A percentile compares a stretch with the other conserved stretches of the same genome.
These are phyloP conservation scores for Potamarius usumacintae DNA, from an alignment of 2,113 vertebrate species.

Conservation along the genomic window DNA sequence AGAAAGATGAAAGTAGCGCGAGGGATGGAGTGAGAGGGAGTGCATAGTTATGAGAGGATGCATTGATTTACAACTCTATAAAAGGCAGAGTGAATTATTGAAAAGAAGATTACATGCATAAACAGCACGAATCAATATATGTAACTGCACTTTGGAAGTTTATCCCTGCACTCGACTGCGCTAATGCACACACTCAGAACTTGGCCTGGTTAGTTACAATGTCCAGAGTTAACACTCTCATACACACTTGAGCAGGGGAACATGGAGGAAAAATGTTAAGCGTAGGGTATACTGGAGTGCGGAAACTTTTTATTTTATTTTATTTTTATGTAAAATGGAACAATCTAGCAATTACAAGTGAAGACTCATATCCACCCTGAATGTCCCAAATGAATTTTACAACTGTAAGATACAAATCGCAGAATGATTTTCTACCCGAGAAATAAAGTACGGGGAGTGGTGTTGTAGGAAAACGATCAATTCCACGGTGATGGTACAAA, in stretches of 20 bases:
- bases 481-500: background rate
- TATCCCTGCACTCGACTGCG: conserved; percentile 27
- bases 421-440: background rate
- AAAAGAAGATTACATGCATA: conserved; percentile 70
- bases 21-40: background rate
- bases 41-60: conserved; percentile 53
- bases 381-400: background rate
- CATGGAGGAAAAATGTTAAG: background rate
- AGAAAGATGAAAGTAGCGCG: background rate
- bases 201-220: background rate
- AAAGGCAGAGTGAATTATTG: conserved; percentile 72
- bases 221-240: background rate
- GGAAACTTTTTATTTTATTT: background rate
- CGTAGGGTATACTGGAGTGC: background rate
- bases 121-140: conserved; percentile 71
- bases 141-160: conserved; percentile 61
- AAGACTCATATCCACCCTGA: background rate
- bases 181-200: conserved; percentile 9
- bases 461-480: background rate
- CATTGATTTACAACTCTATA: conserved; percentile 68
- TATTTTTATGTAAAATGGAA: background rate
- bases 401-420: background rate
- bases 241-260: background rate
- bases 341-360: background rate
- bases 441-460: background rate